Percentiles rank a stretch among this genome's conserved stretches.
Conservation (phyloP, 1,140 invertebrate genomes). For the Lucilia cuprina region DNA sequence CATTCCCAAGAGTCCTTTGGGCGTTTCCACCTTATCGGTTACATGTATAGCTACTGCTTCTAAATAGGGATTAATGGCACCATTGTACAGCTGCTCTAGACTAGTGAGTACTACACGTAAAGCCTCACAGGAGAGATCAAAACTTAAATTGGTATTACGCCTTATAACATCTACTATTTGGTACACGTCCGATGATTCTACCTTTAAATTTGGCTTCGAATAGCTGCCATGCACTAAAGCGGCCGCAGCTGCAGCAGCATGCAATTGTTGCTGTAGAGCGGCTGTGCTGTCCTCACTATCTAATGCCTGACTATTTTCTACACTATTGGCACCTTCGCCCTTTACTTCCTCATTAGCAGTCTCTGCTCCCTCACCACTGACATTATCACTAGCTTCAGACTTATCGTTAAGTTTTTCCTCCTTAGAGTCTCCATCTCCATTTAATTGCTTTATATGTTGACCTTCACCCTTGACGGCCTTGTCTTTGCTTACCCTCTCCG, state of each 20-base stretch:
- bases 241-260: constrained; percentile 25
- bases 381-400: constrained; percentile 22
- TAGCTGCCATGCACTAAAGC: not conserved
- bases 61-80: constrained; percentile 67
- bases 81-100: constrained; percentile 69
- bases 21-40: constrained; percentile 58
- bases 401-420: constrained; percentile 10
- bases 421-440: not conserved
- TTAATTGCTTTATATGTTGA: not conserved
- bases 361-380: constrained; percentile 44
- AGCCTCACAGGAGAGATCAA: constrained; percentile 85
- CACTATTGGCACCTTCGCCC: constrained; percentile 46
- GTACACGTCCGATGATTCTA: constrained; percentile 68
- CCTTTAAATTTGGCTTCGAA: constrained; percentile 48
- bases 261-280: constrained; percentile 33
- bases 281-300: constrained; percentile 58
- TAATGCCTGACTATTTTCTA: constrained; percentile 55
- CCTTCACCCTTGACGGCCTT: not conserved
- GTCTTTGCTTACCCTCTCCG: constrained; percentile 7
- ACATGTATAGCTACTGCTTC: constrained; percentile 59
- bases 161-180: constrained; percentile 79
- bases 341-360: constrained; percentile 33
- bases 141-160: constrained; percentile 82
- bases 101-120: constrained; percentile 79
- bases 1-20: constrained; percentile 58